Evolutionary conservation across 2,797 vertebrate genomes (phyloP), one percentile per base, ranked within the genome.

Genomic region (Acomys russatus): DNA sequence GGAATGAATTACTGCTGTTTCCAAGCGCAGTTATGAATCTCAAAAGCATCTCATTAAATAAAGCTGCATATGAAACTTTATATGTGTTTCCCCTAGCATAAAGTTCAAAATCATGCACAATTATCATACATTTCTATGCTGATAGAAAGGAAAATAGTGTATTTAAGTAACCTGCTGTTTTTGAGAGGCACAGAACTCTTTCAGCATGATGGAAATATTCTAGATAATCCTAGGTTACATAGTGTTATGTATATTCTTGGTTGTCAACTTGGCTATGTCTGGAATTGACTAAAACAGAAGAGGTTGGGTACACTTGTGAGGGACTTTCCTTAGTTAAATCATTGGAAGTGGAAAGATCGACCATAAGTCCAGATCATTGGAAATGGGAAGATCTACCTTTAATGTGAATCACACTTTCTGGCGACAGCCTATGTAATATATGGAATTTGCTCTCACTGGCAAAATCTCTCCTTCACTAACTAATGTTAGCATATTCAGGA

Each of bases 91-190:
- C 77, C 6, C 12, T 8, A 3, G 20, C 11, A 56, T 17, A 54
- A 93, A 88, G 18, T 88, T 94, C 20, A 59, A 79, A 95, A 85
- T 30, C 18, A 87, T 51, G 4, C 22, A 68, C n/a, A 88, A 77
- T 9, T 64, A 38, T 63, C 23, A 6, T 73, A 84, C 38, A 6
- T 49, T 66, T 83, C 18, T 71, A 54, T 61, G 15, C 4, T 44
- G 9, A 92, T 63, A 54, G 11, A 92, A 93, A 59, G 18, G 9
- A 33, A 84, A 82, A 18, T 17, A 56, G 3, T 73, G 49, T 66
- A 11, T n/a, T 17, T 66, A 14, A n/a, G 12, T 28, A 9, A 18
- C 15, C 38, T 3, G 70, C 33, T 66, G 68, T 23, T 35, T 73
- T 64, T 61, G 44, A 84, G n/a, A 88, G 8, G 23, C 28, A 74